These are phyloP conservation scores for Rhadinocentrus ornatus DNA, from an alignment of 2,797 vertebrate genomes.

Conservation along the genomic window DNA sequence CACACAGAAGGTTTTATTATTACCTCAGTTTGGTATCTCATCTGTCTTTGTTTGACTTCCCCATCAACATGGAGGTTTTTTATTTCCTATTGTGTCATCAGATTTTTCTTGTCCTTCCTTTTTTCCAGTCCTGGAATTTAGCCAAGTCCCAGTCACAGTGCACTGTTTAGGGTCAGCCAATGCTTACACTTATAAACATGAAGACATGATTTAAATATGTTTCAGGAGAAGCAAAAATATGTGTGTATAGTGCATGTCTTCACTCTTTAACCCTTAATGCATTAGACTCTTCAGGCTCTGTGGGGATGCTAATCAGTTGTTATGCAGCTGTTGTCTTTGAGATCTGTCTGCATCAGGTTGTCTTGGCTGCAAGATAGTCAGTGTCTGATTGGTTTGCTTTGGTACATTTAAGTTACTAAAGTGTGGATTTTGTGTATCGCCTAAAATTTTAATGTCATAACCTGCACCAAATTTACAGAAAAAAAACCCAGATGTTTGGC, in stretches of 20 bases:
- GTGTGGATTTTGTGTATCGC: neutral
- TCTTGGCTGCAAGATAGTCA: constrained; percentile 2
- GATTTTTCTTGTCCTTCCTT: constrained; percentile 42
- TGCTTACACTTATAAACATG: constrained; percentile 67
- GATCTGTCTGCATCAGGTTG: constrained; percentile 26
- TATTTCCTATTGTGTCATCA: constrained; percentile 68
- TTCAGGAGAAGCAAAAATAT: constrained; percentile 30
- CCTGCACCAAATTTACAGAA: constrained; percentile 4
- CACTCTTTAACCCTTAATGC: constrained; percentile 8
- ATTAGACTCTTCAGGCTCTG: neutral
- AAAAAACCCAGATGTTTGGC: constrained; percentile 2
- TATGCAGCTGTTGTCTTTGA: constrained; percentile 11
- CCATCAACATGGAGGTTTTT: constrained; percentile 31
- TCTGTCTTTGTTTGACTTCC: constrained; percentile 42
- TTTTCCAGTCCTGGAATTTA: constrained; percentile 37
- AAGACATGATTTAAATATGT: constrained; percentile 56
- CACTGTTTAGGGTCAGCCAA: constrained; percentile 44
- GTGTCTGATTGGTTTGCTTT: constrained; percentile 9
- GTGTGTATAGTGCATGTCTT: neutral
- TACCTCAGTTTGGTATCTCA: constrained; percentile 18
- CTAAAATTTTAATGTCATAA: constrained; percentile 10
- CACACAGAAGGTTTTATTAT: constrained; percentile 21
- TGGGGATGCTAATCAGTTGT: constrained; percentile 15
- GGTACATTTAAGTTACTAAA: neutral
- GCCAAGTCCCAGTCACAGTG: constrained; percentile 53